A percentile compares a stretch with the other conserved stretches of the same genome.
These are phyloP conservation scores for Aleiodes testaceus DNA, from an alignment of 2,888 invertebrate genomes.

Conservation along the genomic window DNA sequence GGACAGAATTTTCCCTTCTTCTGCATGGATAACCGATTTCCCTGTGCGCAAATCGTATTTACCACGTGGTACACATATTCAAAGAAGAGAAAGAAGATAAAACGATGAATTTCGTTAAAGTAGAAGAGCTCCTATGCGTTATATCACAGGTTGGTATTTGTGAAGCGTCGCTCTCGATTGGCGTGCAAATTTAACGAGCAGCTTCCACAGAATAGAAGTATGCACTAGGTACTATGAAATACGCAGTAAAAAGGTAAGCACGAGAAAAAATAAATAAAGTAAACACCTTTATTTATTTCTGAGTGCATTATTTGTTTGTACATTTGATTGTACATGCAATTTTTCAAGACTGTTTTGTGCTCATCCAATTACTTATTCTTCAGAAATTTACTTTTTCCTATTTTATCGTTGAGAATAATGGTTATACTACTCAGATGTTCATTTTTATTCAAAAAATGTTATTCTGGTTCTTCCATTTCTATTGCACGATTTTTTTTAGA, in stretches of 20 bases:
- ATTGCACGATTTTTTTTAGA: no score
- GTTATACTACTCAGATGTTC: no score
- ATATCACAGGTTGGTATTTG: constrained; percentile 16
- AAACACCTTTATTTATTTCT: no score
- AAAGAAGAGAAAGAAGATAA: not conserved
- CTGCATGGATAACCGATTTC: constrained; percentile 37
- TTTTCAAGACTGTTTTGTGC: no score
- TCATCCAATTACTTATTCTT: no score
- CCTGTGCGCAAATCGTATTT: constrained; percentile 38
- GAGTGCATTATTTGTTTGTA: no score
- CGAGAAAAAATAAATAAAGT: no score
- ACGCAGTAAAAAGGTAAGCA: not conserved
- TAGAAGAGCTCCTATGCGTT: constrained; percentile 13
- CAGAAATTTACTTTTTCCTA: no score
- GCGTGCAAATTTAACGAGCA: constrained; percentile 42
- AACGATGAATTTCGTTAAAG: not conserved
- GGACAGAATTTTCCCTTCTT: constrained; percentile 7
- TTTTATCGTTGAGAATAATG: no score
- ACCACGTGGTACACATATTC: constrained; percentile 21
- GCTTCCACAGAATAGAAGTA: not conserved
- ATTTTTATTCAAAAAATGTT: no score
- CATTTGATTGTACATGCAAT: no score
- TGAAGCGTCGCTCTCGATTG: constrained; percentile 29
- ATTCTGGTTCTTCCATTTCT: no score
- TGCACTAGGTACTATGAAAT: not conserved